phyloP scores from a whole-genome alignment of 1,140 invertebrate genomes.

The Oncopeltus fasciatus region DNA sequence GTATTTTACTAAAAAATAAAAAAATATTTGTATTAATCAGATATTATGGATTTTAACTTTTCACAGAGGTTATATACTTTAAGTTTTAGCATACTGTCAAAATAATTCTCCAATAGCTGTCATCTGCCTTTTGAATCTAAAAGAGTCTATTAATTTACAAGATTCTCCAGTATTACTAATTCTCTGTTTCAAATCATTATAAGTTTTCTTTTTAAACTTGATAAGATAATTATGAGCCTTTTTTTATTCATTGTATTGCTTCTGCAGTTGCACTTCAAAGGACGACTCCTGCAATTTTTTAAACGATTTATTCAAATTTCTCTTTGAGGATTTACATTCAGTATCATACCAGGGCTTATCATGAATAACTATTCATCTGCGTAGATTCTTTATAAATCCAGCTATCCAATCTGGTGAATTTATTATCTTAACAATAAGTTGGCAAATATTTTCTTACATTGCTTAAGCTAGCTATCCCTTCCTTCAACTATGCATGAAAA shows the following conservation, averaged over 20 bases:
- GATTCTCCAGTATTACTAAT: neutral
- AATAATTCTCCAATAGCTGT: neutral
- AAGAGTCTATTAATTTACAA: neutral
- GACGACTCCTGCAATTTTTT: neutral
- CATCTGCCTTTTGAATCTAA: neutral
- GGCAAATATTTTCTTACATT: too few relatives aligned
- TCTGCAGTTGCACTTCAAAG: neutral
- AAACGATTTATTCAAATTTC: neutral
- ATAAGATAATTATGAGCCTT: neutral
- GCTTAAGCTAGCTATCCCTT: too few relatives aligned
- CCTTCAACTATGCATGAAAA: too few relatives aligned
- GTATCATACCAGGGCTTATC: neutral
- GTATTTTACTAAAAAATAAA: too few relatives aligned
- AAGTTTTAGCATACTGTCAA: neutral
- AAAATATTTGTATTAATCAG: too few relatives aligned
- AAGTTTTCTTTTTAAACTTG: neutral
- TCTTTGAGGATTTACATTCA: neutral
- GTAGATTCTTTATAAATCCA: too few relatives aligned
- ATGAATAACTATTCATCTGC: neutral
- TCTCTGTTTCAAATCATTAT: conserved; percentile 13
- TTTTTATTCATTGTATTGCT: neutral
- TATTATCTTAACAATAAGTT: too few relatives aligned
- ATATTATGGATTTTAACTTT: too few relatives aligned
- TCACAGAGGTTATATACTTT: neutral
- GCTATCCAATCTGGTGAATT: too few relatives aligned